Evolutionary conservation across 1,140 invertebrate species (phyloP), one percentile per base, ranked within the genome.

Genomic region (Drosophila saltans): DNA sequence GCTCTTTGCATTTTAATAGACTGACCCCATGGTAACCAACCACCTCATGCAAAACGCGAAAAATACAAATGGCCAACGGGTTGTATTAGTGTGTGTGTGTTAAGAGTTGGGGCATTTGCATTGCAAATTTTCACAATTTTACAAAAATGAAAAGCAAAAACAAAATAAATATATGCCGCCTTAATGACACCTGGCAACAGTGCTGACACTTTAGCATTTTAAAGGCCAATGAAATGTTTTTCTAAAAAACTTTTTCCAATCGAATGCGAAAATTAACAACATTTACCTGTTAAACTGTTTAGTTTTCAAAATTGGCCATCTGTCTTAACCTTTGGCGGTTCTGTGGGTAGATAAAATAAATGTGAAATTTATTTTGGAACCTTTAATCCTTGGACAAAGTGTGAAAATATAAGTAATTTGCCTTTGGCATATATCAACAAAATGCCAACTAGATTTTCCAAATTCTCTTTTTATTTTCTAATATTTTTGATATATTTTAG

Each of bases 1-100:
- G 64, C 66, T 74, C 78, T 88, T 89, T 89, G 83, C 83, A 88
- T 88, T 88, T 88, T 88, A 88, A 88, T 88, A 89, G 83, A 88
- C 83, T 88, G 83, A 88, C 83, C 83, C 83, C 80, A 88, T 36
- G 33, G 33, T 36, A 36, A 4, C 2, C 4, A 30, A 4, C 2
- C 2, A 88, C 83, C 83, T 80, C 80, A 88, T 77, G 72, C 83
- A 80, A 68, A 88, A 81, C 83, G 83, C 84, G 80, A 88, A 80
- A 80, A 72, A 74, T 70, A 72, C 69, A 72, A 72, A 62, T 66
- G 48, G 52, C 63, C 56, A 67, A 33, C 33, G 57, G 66, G 65
- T 56, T 26, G 21, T 67, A 52, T 58, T 9, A 26, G n/a, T 10
- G 55, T 61, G 40, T 56, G 36, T 40, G 26, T 78, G 61, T 68